These are phyloP conservation scores for Phoxinus phoxinus DNA, from an alignment of 2,113 vertebrate genomes.

Conservation along the genomic window DNA sequence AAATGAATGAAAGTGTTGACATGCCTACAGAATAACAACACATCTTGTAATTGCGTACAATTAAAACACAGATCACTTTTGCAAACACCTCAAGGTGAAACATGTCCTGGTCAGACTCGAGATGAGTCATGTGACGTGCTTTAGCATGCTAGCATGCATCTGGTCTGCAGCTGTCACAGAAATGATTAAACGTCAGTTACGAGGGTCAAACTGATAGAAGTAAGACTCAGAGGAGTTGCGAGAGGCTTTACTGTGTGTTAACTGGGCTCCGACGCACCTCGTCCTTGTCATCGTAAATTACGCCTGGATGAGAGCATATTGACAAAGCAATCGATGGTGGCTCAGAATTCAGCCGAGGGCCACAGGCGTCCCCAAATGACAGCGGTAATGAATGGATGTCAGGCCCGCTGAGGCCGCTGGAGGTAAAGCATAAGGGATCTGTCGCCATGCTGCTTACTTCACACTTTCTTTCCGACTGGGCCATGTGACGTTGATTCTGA, in stretches of 20 bases:
- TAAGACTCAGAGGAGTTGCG: background rate
- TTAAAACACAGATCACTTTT: too few relatives aligned
- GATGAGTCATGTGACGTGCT: background rate
- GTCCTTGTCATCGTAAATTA: conserved; percentile 65
- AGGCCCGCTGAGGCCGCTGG: background rate
- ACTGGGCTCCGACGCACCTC: conserved; percentile 35
- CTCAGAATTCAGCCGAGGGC: conserved; percentile 53
- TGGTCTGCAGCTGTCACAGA: background rate
- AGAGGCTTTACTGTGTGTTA: conserved; percentile 37
- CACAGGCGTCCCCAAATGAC: conserved; percentile 54
- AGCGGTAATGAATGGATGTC: conserved; percentile 55
- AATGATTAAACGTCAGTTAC: background rate
- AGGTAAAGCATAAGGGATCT: conserved; percentile 3
- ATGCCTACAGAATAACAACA: background rate
- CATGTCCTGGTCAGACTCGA: background rate
- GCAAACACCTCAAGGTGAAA: background rate
- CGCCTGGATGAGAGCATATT: conserved; percentile 59
- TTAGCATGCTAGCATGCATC: background rate
- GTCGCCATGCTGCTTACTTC: background rate
- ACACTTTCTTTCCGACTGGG: background rate
- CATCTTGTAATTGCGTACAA: background rate
- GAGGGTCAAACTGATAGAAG: background rate
- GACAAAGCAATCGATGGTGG: conserved; percentile 62
- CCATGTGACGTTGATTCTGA: background rate
- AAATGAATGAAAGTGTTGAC: background rate